Evolutionary conservation across 1,140 invertebrate genomes (phyloP).

Genomic region (Littorina saxatilis): DNA sequence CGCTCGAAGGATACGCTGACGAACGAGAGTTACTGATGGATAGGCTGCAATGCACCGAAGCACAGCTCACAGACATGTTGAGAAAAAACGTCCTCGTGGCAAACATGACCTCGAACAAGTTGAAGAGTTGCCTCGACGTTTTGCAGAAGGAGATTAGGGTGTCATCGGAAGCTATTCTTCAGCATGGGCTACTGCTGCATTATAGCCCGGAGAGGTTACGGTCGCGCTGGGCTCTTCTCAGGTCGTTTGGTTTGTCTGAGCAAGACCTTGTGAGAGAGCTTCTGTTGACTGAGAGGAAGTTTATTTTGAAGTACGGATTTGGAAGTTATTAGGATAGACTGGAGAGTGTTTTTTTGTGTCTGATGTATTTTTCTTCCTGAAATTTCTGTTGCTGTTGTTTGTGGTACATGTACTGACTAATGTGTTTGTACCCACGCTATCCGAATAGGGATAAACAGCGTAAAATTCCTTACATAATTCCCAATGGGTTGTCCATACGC

Average conservation of each 20-base stretch:
- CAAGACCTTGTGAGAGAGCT: not conserved
- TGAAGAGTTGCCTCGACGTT: not conserved
- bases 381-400: too few species aligned
- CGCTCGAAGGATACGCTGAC: not conserved
- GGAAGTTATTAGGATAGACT: too few species aligned
- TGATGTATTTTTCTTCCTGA: too few species aligned
- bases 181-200: not conserved
- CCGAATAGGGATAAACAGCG: too few species aligned
- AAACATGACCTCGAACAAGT: not conserved
- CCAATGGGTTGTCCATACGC: too few species aligned
- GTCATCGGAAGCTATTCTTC: not conserved
- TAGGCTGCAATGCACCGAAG: not conserved
- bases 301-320: not conserved
- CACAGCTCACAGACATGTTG: not conserved
- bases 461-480: too few species aligned
- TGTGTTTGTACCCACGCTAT: too few species aligned
- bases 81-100: not conserved
- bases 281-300: not conserved
- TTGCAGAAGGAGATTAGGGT: not conserved
- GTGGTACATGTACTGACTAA: too few species aligned
- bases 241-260: not conserved
- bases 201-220: not conserved
- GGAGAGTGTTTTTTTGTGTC: too few species aligned
- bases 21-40: not conserved
- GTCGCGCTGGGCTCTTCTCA: constrained; percentile 3